Conservation (phyloP, 1,140 invertebrate species). For the Drosophila ogumai region DNA sequence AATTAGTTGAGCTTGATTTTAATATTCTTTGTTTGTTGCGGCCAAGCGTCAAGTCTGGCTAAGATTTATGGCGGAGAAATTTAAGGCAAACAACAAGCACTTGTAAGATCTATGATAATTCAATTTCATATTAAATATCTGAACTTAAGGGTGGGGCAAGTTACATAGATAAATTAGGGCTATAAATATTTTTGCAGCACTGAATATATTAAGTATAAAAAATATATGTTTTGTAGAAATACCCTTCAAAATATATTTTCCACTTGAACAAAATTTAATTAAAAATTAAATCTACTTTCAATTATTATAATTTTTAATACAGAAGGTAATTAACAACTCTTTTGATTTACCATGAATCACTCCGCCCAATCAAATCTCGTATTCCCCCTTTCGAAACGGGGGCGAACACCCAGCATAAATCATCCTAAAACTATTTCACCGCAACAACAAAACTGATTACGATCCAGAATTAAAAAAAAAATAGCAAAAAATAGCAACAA, state of each 20-base stretch:
- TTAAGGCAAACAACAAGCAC: conserved; percentile 1
- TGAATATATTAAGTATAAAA: background rate
- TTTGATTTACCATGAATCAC: conserved; percentile 18
- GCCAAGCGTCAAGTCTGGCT: conserved; percentile 1
- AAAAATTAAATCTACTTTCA: background rate
- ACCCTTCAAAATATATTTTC: background rate
- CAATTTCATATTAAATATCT: conserved; percentile 16
- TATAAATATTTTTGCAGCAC: background rate
- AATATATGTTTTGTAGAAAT: background rate
- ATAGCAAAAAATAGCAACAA: conserved; percentile 22
- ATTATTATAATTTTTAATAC: background rate
- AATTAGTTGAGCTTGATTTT: conserved; percentile 25
- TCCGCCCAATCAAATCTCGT: conserved; percentile 12
- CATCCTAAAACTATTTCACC: conserved; percentile 46
- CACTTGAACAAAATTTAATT: background rate
- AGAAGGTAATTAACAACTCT: background rate
- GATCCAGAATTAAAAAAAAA: conserved; percentile 19
- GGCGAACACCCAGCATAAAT: conserved; percentile 27
- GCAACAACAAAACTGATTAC: conserved; percentile 41
- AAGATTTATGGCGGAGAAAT: conserved; percentile 15
- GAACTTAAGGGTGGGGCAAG: background rate
- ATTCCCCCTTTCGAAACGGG: conserved; percentile 27
- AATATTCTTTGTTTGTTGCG: conserved; percentile 10
- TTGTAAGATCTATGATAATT: conserved; percentile 19
- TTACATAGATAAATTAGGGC: conserved; percentile 2